Evolutionary conservation across 1,140 invertebrate species (phyloP), one percentile per base, ranked within the genome.

Genomic region (Megalonaias nervosa): DNA sequence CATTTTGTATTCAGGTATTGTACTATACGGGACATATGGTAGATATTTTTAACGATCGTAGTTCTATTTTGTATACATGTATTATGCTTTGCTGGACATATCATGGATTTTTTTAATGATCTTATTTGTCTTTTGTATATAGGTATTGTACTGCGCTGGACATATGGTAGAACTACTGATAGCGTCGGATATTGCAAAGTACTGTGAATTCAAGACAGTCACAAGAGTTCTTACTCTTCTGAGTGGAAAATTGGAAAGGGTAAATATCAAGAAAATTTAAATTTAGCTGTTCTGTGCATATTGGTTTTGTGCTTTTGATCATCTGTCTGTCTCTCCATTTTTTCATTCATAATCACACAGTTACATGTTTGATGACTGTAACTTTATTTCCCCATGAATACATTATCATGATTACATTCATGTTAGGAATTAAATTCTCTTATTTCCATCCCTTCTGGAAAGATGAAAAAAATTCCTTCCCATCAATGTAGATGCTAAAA

Each of bases 101-200:
- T 99, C 74, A 97, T 99, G 0, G 95, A 99, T 31, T 31, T 31
- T 31, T 31, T 31, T 31, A 31, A 31, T 1, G 26, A 31, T 31
- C 2, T 2, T 31, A 31, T 31, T 31, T 19, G 0, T 62, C 65
- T 74, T 71, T 57, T 48, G 73, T 79, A 82, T 84, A 17, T 70
- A 90, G 88, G 65, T 90, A 23, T 77, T 91, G 68, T 90, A 87
- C 79, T 87, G 86, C 72, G 92, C 94, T 82, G 97, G 97, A 12
- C 93, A 95, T 77, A 93, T 99, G 74, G 97, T 99, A 0, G 95
- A 99, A 84, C 92, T 99, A 4, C 92, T 99, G 56, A 98, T 99
- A 75, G 95, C 95, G 13, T 99, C 98, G 16, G 98, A 99, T 91
- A 97, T 99, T 78, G 96, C 97, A 67, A 94, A 97, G 80, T 99